Conservation (phyloP, 2,113 vertebrate species). For the Saiga tatarica region DNA sequence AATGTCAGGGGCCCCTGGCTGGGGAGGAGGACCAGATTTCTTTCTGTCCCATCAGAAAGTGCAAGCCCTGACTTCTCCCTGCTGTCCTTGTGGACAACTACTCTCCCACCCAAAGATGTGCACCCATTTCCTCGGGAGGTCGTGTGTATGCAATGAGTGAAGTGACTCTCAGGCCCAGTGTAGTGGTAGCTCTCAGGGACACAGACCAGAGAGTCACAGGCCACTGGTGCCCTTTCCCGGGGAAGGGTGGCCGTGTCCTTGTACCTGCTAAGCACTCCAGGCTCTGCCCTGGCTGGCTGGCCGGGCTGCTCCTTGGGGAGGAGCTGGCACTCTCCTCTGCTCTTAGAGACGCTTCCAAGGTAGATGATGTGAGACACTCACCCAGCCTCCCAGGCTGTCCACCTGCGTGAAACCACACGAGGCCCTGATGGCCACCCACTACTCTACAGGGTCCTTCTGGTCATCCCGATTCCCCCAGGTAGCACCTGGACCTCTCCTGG, state of each 20-base stretch:
- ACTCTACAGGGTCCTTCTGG: neutral
- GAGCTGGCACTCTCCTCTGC: neutral
- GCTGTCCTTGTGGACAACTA: neutral
- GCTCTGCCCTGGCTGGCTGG: neutral
- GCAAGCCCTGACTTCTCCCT: neutral
- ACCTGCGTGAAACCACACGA: neutral
- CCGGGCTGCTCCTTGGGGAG: neutral
- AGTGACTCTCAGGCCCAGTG: neutral
- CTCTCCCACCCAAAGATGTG: neutral
- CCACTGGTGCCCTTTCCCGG: neutral
- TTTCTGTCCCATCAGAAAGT: neutral
- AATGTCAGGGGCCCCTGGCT: neutral
- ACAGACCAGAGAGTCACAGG: neutral
- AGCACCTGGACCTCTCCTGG: neutral
- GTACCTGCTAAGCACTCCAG: neutral
- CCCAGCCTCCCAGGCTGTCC: neutral
- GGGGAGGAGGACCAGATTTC: neutral
- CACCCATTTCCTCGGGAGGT: neutral
- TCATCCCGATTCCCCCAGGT: neutral
- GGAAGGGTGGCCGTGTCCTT: neutral
- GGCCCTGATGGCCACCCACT: neutral
- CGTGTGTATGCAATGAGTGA: neutral
- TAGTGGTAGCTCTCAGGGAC: neutral
- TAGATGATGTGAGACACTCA: neutral
- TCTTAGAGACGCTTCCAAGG: neutral